A percentile compares a stretch with the other conserved stretches of the same genome.
These are phyloP conservation scores for Caenorhabditis afra DNA, from an alignment of 2,888 invertebrate genomes.

Conservation along the genomic window DNA sequence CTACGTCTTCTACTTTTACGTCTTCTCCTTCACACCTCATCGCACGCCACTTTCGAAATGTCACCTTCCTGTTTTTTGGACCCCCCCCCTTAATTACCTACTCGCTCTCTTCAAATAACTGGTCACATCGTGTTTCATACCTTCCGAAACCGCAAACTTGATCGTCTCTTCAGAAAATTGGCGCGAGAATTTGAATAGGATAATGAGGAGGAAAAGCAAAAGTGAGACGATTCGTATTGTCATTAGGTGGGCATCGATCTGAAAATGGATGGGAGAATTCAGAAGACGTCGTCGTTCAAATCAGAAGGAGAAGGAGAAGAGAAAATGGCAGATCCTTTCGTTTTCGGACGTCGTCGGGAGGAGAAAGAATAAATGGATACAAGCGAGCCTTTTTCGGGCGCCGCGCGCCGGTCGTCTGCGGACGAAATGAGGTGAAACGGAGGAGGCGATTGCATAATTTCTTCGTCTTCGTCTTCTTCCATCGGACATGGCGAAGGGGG, in stretches of 20 bases:
- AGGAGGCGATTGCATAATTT: conserved; percentile 49
- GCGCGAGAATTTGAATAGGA: conserved; percentile 9
- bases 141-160: conserved; percentile 49
- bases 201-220: neutral
- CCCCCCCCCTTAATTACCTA: conserved; percentile 6
- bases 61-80: conserved; percentile 20
- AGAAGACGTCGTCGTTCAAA: too few species aligned
- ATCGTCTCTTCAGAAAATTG: conserved; percentile 48
- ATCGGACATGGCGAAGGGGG: too few species aligned
- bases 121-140: conserved; percentile 24
- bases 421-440: conserved; percentile 51
- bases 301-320: neutral
- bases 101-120: conserved; percentile 26
- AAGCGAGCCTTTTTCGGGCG: conserved; percentile 24
- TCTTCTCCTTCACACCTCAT: conserved; percentile 28
- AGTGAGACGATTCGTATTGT: conserved; percentile 31
- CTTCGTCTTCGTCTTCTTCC: too few species aligned
- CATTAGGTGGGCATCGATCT: conserved; percentile 48
- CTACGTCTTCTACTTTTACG: neutral
- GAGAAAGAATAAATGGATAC: neutral
- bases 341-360: conserved; percentile 11
- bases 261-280: conserved; percentile 9
- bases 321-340: neutral
- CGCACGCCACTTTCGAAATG: conserved; percentile 31
- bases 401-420: conserved; percentile 9